Evolutionary conservation across 2,797 vertebrate genomes (phyloP), one percentile per base, ranked within the genome.

Genomic region (Allobates femoralis): DNA sequence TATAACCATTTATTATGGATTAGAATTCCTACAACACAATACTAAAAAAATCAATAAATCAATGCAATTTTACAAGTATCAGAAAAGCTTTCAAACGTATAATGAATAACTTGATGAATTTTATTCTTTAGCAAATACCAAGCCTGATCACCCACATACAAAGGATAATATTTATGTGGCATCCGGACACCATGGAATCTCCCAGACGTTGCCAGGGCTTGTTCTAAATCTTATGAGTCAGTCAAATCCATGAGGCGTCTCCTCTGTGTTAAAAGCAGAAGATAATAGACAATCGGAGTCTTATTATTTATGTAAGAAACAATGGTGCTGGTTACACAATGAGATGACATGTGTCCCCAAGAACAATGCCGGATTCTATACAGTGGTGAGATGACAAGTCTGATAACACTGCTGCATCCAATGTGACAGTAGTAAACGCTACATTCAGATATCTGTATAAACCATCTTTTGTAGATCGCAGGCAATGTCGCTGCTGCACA

Each of bases 101-200:
- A 46, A 46, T 19, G 23, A 10, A n/a, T 34, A 34, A 5, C 15
- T 19, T 8, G 26, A 74, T 14, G 34, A 46, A 41, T 41, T 37
- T 11, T 37, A 12, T 62, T 32, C 12, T 8, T 69, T 34, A 37
- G 34, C 34, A 12, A n/a, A 8, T n/a, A 74, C 21, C 5, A 14
- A 71, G 12, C 67, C 67, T 11, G 34, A 71, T 46, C 34, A 71
- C 10, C 34, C 11, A 46, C 67, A 41, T 10, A 71, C 26, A 46
- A 3, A 71, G 21, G 67, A 5, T 14, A n/a, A 41, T 8, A 46
- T 71, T 71, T n/a, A 71, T 23, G 21, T n/a, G 32, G 5, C 64
- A 66, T 32, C 64, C 28, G 2, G 69, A 73, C 69, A 73, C 23
- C 69, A 23, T 73, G 69, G 69, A 73, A 73, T 73, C 69, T 50